Base-by-base conservation (phyloP, 1,140 invertebrate genomes). In the Belonocnema kinseyi region DNA sequence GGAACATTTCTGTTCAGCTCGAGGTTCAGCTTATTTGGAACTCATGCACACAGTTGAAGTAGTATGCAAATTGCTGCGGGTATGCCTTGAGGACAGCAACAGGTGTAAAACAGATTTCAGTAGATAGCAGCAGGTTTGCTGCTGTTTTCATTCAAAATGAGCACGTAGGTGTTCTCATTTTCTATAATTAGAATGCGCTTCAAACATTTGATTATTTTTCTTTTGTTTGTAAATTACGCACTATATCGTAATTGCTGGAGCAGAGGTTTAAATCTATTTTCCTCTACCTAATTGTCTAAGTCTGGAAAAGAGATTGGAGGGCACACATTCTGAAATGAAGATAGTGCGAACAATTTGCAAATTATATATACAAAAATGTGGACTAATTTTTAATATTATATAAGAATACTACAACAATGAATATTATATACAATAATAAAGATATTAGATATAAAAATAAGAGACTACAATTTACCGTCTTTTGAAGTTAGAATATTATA, bases 31-130 rank as follows among this genome's bases (percentile, higher is more conserved):
- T 46, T 46, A 46, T 46, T 11, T 46, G 4, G 40, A 46, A 46
- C 40, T 46, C 40, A 46, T 46, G 40, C 10, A 46, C 4, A 56
- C 16, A 19, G 21, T 19, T 19, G 21, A 21, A 21, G 17, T 56
- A 56, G 11, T 56, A n/a, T 56, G n/a, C 21, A 56, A 19, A 56
- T 17, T 19, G 54, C 21, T 6, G 11, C 12, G 21, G 21, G 21
- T 17, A 56, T 56, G n/a, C 7, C 54, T 19, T 21, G 21, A 56
- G 21, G 21, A 21, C n/a, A 56, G 54, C n/a, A 17, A 12, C 54
- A 56, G 54, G 54, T 56, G 54, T 56, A 56, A 19, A 21, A 56
- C 17, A 56, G 54, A 56, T 56, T 56, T 56, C 53, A 56, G 8
- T 56, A 21, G 54, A 56, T 56, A 56, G 10, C 54, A 21, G 17